A percentile compares a stretch with the other conserved stretches of the same genome.
Conservation (phyloP, 2,888 invertebrate species). For the Camponotus fellah region DNA sequence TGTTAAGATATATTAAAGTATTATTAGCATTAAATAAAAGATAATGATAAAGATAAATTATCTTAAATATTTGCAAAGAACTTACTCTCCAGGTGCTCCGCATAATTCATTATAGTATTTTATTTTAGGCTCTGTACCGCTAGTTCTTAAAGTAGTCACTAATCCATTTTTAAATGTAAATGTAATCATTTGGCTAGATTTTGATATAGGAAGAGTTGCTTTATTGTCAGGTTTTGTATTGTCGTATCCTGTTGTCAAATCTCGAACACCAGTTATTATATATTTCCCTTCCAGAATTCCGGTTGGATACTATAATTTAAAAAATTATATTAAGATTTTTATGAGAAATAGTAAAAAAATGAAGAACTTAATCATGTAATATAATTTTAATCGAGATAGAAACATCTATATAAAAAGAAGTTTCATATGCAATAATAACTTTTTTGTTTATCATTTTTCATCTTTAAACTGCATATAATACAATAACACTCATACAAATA, state of each 20-base stretch:
- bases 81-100: constrained; percentile 89
- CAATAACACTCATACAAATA: neutral
- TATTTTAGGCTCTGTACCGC: constrained; percentile 99
- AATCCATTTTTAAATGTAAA: constrained; percentile 96
- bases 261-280: constrained; percentile 91
- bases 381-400: neutral
- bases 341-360: neutral
- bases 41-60: neutral
- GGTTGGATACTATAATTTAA: constrained; percentile 89
- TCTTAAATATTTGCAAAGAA: constrained; percentile 60
- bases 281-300: constrained; percentile 89
- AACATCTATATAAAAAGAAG: neutral
- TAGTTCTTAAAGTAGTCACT: constrained; percentile 95
- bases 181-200: constrained; percentile 96
- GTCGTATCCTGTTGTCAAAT: constrained; percentile 96
- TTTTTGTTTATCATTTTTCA: neutral
- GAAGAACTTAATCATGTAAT: neutral
- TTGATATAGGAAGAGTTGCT: constrained; percentile 90
- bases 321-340: constrained; percentile 19
- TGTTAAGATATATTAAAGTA: neutral
- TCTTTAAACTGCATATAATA: neutral
- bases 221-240: constrained; percentile 90
- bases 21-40: neutral
- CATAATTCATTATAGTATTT: constrained; percentile 99
- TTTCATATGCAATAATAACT: neutral